A percentile compares a stretch with the other conserved stretches of the same genome.
Conservation (phyloP, 2,797 vertebrate genomes). For the Pantherophis vulpinus region DNA sequence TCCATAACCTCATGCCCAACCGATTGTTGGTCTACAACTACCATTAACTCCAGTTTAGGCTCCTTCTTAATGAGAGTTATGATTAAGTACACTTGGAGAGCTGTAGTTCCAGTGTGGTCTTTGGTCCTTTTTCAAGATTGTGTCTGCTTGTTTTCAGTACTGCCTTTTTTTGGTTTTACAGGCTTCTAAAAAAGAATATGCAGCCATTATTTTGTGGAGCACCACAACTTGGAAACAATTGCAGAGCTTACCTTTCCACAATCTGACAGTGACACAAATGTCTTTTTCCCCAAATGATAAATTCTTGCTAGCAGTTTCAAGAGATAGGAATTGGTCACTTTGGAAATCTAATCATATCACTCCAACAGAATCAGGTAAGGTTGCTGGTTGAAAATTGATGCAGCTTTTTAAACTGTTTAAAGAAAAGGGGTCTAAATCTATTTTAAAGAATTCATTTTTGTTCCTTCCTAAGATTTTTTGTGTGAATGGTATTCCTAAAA, state of each 20-base stretch:
- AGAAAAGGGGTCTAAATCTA: neutral
- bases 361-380: constrained; percentile 76
- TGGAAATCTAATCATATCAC: constrained; percentile 77
- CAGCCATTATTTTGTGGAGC: constrained; percentile 91
- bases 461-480: neutral
- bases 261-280: constrained; percentile 94
- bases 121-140: neutral
- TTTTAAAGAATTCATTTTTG: neutral
- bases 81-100: neutral
- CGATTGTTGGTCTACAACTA: neutral
- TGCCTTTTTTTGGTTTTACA: constrained; percentile 54
- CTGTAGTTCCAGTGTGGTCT: neutral
- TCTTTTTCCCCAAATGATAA: constrained; percentile 87
- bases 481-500: neutral
- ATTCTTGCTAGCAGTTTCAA: constrained; percentile 89
- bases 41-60: neutral
- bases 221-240: constrained; percentile 86
- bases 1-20: neutral
- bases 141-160: constrained; percentile 25
- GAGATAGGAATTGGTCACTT: constrained; percentile 94
- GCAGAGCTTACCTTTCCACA: constrained; percentile 86
- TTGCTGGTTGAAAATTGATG: neutral
- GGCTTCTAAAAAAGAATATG: constrained; percentile 93
- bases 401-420: neutral
- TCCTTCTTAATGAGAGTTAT: neutral